Evolutionary conservation across 2,888 invertebrate species (phyloP).

Genomic region (Octonoba sinensis): DNA sequence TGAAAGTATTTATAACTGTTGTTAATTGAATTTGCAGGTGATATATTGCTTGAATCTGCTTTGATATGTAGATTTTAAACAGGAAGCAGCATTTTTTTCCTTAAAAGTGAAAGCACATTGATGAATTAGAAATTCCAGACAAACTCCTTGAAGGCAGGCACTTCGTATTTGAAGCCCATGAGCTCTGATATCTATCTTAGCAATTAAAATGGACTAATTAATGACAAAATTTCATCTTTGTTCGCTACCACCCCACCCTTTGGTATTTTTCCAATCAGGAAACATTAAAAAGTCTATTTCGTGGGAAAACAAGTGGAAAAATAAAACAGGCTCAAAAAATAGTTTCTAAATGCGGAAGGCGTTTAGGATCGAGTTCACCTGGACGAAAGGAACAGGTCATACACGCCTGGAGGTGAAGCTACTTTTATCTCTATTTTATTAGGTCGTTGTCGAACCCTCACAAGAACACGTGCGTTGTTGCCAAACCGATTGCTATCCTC

Average conservation of each 20-base stretch:
- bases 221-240: neutral
- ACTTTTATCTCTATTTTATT: slow-evolving; percentile 30
- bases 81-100: too few relatives aligned
- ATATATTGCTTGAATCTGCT: too few relatives aligned
- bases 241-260: neutral
- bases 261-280: neutral
- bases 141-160: too few relatives aligned
- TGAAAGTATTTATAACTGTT: too few relatives aligned
- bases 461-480: neutral
- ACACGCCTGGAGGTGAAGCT: slow-evolving; percentile 12
- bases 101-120: too few relatives aligned
- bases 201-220: too few relatives aligned
- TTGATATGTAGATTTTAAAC: neutral
- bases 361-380: slow-evolving; percentile 6
- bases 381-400: slow-evolving; percentile 12
- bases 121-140: too few relatives aligned
- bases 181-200: too few relatives aligned
- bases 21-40: too few relatives aligned
- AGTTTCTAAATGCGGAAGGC: slow-evolving; percentile 27
- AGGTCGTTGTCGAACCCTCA: slow-evolving; percentile 4
- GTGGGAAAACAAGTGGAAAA: neutral
- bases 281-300: neutral
- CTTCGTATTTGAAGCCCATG: too few relatives aligned
- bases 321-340: neutral
- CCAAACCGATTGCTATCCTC: neutral